Percentiles rank a stretch among this genome's conserved stretches.
phyloP scores from a whole-genome alignment of 2,113 vertebrate species.

The Symphodus melops region DNA sequence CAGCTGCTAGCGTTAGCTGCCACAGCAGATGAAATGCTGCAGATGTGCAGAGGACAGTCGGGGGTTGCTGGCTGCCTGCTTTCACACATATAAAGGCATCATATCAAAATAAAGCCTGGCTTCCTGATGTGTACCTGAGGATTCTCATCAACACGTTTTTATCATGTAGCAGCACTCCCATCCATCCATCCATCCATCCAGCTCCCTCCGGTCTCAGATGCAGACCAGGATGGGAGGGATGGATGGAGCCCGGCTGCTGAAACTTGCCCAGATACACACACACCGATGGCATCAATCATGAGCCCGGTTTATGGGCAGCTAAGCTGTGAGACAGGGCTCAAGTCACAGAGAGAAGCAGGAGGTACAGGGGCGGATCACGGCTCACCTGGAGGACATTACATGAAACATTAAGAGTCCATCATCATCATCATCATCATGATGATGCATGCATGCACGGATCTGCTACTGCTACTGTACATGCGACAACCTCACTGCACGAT shows the following conservation, averaged over 20 bases:
- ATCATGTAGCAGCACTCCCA: conserved; percentile 25
- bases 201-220: not conserved
- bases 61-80: conserved; percentile 22
- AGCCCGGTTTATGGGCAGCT: conserved; percentile 10
- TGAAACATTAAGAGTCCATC: conserved; percentile 17
- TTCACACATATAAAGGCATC: not conserved
- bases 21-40: conserved; percentile 59
- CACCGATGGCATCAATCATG: conserved; percentile 25
- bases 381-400: conserved; percentile 25
- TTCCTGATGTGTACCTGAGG: not conserved
- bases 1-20: conserved; percentile 58
- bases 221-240: not conserved
- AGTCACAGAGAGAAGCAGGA: conserved; percentile 2
- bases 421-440: conserved; percentile 18
- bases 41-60: conserved; percentile 51
- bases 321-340: not conserved
- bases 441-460: conserved; percentile 4
- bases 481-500: not conserved
- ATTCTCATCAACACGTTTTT: conserved; percentile 4
- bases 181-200: conserved; percentile 22
- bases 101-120: not conserved
- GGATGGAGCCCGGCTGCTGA: conserved; percentile 11
- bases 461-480: conserved; percentile 7
- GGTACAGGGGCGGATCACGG: not conserved
- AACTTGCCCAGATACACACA: conserved; percentile 50